Conservation (phyloP, 2,888 invertebrate species). For the Metalampra italica region DNA sequence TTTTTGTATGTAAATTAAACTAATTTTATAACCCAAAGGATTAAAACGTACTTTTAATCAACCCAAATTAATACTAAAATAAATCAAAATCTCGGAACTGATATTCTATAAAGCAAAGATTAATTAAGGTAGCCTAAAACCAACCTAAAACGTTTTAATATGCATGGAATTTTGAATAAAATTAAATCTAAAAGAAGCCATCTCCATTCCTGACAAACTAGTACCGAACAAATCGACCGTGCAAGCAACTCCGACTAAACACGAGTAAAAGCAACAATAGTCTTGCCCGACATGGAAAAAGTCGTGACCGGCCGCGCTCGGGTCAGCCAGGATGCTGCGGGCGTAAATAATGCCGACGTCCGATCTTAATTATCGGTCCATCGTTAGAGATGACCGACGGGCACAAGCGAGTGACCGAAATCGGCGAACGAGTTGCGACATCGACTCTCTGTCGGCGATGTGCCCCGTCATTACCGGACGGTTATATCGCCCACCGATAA, state of each 20-base stretch:
- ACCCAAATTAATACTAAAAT: no score
- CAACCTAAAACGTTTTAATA: no score
- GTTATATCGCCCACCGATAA: conserved; percentile 63
- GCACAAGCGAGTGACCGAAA: conserved; percentile 49
- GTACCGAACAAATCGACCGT: conserved; percentile 26
- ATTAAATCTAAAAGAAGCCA: neutral
- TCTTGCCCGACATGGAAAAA: conserved; percentile 63
- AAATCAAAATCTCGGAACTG: no score
- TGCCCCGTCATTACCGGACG: conserved; percentile 55
- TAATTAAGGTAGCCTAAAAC: no score
- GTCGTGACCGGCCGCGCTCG: conserved; percentile 66
- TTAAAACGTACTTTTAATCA: no score
- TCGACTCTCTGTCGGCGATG: conserved; percentile 42
- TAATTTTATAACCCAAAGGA: no score
- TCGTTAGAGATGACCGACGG: conserved; percentile 75
- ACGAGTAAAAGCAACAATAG: conserved; percentile 64
- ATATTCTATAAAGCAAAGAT: no score
- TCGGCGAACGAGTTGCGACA: conserved; percentile 67
- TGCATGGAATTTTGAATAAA: no score
- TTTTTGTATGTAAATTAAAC: no score
- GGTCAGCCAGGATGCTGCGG: conserved; percentile 69
- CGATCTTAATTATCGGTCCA: conserved; percentile 76
- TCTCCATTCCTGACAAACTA: conserved; percentile 14
- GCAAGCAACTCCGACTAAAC: conserved; percentile 38
- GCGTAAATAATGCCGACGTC: conserved; percentile 74